phyloP scores from a whole-genome alignment of 2,888 invertebrate genomes.

The Morpho achilles region DNA sequence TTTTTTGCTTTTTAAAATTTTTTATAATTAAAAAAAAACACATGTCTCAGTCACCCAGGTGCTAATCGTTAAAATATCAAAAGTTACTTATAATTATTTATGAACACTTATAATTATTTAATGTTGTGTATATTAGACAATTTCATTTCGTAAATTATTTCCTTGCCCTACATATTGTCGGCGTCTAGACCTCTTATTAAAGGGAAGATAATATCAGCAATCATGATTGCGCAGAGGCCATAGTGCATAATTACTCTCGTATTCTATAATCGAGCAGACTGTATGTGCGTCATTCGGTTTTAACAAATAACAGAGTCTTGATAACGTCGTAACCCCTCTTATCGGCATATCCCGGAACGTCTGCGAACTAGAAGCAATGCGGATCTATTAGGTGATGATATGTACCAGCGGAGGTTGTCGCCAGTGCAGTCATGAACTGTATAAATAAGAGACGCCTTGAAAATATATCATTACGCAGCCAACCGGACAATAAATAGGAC shows the following conservation, averaged over 20 bases:
- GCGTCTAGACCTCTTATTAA: conserved; percentile 15
- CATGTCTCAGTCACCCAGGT: no score
- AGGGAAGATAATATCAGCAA: conserved; percentile 12
- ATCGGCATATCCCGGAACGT: conserved; percentile 74
- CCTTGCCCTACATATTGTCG: conserved; percentile 1
- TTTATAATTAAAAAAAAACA: no score
- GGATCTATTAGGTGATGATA: conserved; percentile 54
- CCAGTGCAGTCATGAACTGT: conserved; percentile 56
- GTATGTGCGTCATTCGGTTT: conserved; percentile 73
- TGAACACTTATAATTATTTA: no score
- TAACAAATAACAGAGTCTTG: conserved; percentile 60
- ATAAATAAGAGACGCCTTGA: conserved; percentile 48
- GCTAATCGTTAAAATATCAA: no score
- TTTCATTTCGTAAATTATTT: neutral
- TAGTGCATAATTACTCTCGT: conserved; percentile 20
- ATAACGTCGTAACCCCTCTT: conserved; percentile 72
- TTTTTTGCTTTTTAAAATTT: no score
- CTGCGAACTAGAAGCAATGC: conserved; percentile 55
- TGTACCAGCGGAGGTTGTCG: conserved; percentile 37
- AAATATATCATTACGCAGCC: conserved; percentile 51
- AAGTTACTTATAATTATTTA: no score
- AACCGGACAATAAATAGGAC: conserved; percentile 40
- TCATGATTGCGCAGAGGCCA: conserved; percentile 2
- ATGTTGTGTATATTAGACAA: no score
- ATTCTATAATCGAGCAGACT: conserved; percentile 51